These are phyloP conservation scores for Lithobates sylvaticus DNA, from an alignment of 2,797 vertebrate genomes.

Conservation along the genomic window DNA sequence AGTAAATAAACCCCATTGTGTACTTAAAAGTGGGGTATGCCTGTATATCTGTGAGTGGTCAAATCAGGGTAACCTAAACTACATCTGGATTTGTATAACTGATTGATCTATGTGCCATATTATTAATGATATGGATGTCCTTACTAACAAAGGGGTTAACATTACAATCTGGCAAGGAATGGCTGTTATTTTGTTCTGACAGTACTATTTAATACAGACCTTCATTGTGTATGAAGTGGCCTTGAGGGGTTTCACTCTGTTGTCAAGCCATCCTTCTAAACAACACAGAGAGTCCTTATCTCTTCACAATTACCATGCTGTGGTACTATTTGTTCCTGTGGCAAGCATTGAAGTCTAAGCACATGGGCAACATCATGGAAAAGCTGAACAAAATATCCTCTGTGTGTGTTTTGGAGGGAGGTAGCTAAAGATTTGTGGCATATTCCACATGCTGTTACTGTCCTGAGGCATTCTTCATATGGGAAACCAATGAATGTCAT, in stretches of 20 bases:
- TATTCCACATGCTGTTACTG: constrained; percentile 54
- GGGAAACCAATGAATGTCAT: constrained; percentile 45
- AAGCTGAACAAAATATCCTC: constrained; percentile 59
- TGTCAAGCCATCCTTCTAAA: constrained; percentile 74
- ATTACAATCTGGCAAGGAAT: constrained; percentile 74
- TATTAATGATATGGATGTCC: constrained; percentile 19
- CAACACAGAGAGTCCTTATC: constrained; percentile 72
- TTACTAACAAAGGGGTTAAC: constrained; percentile 72
- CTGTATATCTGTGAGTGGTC: background rate
- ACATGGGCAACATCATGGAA: constrained; percentile 56
- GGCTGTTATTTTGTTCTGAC: constrained; percentile 76
- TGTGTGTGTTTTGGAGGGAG: constrained; percentile 44
- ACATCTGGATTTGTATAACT: background rate
- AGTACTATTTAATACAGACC: constrained; percentile 82
- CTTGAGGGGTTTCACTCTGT: constrained; percentile 76
- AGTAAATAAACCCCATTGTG: too few relatives aligned
- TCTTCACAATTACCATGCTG: constrained; percentile 64
- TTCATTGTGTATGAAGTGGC: constrained; percentile 76
- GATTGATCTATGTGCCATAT: background rate
- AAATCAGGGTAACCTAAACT: background rate
- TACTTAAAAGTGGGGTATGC: too few relatives aligned
- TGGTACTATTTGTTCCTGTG: constrained; percentile 44
- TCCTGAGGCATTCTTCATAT: constrained; percentile 54
- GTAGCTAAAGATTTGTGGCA: constrained; percentile 53
- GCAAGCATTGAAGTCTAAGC: constrained; percentile 49